Conservation (phyloP, 1,140 invertebrate genomes). For the Penaeus japonicus region DNA sequence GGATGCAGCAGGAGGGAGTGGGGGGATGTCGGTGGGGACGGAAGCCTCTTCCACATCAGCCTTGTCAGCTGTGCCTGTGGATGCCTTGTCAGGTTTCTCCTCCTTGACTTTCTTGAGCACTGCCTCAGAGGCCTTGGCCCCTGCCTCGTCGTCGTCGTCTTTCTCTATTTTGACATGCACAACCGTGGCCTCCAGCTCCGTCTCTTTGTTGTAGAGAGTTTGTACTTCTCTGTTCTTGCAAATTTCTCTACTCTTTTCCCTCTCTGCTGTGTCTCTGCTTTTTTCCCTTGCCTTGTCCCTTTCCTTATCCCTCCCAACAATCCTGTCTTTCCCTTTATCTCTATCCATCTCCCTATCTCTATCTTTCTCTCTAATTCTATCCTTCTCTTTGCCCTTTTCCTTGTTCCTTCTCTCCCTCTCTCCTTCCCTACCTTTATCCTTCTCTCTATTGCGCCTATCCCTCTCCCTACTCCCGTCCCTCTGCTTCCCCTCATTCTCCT, state of each 20-base stretch:
- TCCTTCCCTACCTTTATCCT: neutral
- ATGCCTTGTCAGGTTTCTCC: conserved; percentile 41
- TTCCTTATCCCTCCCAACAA: neutral
- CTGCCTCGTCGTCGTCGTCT: conserved; percentile 16
- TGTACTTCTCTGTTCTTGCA: neutral
- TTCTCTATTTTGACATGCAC: conserved; percentile 49
- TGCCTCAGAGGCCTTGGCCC: neutral
- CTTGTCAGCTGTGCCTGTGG: neutral
- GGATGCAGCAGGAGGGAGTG: too few species aligned
- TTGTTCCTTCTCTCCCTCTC: neutral
- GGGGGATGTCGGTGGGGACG: too few species aligned
- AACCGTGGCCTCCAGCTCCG: conserved; percentile 29
- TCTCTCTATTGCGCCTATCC: neutral
- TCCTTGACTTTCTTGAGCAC: conserved; percentile 39
- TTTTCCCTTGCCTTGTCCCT: neutral
- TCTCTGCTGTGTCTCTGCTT: neutral
- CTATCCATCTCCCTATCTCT: neutral
- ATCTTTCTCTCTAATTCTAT: neutral
- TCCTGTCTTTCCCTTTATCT: neutral
- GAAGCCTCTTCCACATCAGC: neutral
- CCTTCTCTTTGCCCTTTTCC: neutral
- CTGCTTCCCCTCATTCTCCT: conserved; percentile 36
- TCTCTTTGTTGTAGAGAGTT: neutral
- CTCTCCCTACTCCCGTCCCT: conserved; percentile 20
- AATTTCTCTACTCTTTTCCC: too few species aligned